Evolutionary conservation across 2,888 invertebrate species (phyloP).

Genomic region (Hemicrepidius hirtus): DNA sequence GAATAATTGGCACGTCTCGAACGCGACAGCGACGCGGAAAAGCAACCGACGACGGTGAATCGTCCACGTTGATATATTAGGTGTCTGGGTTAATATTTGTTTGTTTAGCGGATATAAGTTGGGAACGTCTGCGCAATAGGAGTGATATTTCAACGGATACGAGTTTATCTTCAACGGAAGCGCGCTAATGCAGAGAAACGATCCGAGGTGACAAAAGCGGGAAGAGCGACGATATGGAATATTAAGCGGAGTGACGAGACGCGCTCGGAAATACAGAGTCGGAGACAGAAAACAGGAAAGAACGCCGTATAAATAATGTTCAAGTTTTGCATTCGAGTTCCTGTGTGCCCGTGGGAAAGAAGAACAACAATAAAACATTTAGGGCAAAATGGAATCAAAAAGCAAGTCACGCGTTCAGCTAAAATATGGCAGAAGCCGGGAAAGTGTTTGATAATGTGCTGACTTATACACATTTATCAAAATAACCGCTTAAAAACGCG

Average conservation of each 20-base stretch:
- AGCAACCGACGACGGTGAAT: conserved; percentile 9
- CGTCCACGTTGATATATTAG: conserved; percentile 32
- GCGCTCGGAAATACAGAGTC: conserved; percentile 56
- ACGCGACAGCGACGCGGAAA: background rate
- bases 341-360: conserved; percentile 52
- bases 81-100: conserved; percentile 44
- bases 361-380: conserved; percentile 59
- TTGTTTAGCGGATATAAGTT: conserved; percentile 45
- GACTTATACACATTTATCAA: conserved; percentile 66
- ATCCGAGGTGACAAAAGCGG: conserved; percentile 63
- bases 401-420: conserved; percentile 63
- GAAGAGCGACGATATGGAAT: conserved; percentile 62
- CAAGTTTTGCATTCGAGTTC: conserved; percentile 61
- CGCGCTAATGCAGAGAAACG: conserved; percentile 61
- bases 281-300: conserved; percentile 57
- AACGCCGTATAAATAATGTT: conserved; percentile 58
- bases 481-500: conserved; percentile 59
- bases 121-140: conserved; percentile 47
- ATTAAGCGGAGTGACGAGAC: conserved; percentile 61
- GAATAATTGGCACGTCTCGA: conserved; percentile 19
- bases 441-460: conserved; percentile 68
- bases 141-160: conserved; percentile 50
- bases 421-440: conserved; percentile 62
- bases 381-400: conserved; percentile 60
- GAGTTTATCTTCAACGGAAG: conserved; percentile 59